These are phyloP conservation scores for Anser brachyrhynchus DNA, from an alignment of 2,113 vertebrate species.

Conservation along the genomic window DNA sequence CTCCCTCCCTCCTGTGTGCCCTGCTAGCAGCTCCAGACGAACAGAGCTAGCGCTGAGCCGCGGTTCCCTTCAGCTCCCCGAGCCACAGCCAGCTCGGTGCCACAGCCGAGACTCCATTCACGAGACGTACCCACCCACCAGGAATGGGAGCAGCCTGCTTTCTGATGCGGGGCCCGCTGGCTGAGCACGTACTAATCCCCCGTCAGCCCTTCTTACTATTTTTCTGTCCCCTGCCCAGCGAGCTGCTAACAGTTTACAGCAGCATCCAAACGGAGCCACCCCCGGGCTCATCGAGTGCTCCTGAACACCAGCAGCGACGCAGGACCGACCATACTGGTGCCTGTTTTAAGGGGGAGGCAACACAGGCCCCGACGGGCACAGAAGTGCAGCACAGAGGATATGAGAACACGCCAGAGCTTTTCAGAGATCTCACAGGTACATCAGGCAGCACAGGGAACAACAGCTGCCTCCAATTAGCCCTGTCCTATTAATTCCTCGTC, in stretches of 20 bases:
- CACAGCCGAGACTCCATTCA: neutral
- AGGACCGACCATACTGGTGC: fast-evolving
- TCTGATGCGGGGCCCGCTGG: neutral
- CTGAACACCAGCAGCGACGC: fast-evolving
- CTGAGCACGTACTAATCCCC: slow-evolving; percentile 22
- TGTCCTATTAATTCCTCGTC: neutral
- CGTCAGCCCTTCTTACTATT: slow-evolving; percentile 4
- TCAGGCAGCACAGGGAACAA: neutral
- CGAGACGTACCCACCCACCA: neutral
- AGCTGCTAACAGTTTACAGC: neutral
- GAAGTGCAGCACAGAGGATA: neutral
- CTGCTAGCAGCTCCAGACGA: neutral
- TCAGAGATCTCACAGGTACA: neutral
- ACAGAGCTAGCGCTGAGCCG: neutral
- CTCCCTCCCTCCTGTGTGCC: neutral
- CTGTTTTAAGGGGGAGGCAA: neutral
- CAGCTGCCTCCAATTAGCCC: neutral
- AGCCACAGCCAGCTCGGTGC: neutral
- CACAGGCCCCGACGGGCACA: neutral
- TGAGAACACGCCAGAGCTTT: neutral
- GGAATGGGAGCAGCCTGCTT: neutral
- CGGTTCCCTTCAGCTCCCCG: neutral
- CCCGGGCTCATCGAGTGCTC: neutral
- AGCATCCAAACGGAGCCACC: neutral
- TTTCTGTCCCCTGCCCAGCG: neutral